phyloP scores from a whole-genome alignment of 2,888 invertebrate species.

The Argyresthia albistria region DNA sequence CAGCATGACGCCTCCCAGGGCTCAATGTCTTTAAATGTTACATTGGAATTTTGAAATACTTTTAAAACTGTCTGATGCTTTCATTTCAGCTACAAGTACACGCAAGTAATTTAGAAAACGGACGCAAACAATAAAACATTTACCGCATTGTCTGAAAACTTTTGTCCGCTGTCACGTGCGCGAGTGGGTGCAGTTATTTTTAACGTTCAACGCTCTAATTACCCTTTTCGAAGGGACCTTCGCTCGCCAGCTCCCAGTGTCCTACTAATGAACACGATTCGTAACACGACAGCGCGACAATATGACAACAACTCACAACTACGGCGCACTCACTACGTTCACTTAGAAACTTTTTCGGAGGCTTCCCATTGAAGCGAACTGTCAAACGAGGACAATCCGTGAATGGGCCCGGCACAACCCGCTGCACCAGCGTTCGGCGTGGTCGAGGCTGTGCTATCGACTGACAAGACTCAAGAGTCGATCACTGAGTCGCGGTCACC shows the following conservation, averaged over 20 bases:
- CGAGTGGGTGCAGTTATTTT: slow-evolving; percentile 32
- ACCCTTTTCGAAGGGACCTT: slow-evolving; percentile 18
- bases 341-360: slow-evolving; percentile 12
- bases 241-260: slow-evolving; percentile 31
- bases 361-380: slow-evolving; percentile 15
- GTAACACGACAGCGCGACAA: slow-evolving; percentile 23
- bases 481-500: slow-evolving; percentile 21
- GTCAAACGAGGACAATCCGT: slow-evolving; percentile 16
- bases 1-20: slow-evolving; percentile 10
- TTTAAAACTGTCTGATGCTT: not conserved
- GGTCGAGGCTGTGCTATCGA: slow-evolving; percentile 53
- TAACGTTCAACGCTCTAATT: slow-evolving; percentile 36
- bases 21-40: not conserved
- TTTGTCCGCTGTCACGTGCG: not conserved
- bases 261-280: slow-evolving; percentile 38
- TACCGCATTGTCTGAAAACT: not conserved
- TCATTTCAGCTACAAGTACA: not conserved
- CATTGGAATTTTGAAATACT: not conserved
- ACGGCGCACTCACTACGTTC: slow-evolving; percentile 15
- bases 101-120: not conserved
- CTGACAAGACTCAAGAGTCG: slow-evolving; percentile 34
- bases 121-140: not conserved
- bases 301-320: slow-evolving; percentile 20
- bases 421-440: slow-evolving; percentile 36
- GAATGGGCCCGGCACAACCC: slow-evolving; percentile 25